phyloP scores from a whole-genome alignment of 1,140 invertebrate genomes.

The Listronotus bonariensis region DNA sequence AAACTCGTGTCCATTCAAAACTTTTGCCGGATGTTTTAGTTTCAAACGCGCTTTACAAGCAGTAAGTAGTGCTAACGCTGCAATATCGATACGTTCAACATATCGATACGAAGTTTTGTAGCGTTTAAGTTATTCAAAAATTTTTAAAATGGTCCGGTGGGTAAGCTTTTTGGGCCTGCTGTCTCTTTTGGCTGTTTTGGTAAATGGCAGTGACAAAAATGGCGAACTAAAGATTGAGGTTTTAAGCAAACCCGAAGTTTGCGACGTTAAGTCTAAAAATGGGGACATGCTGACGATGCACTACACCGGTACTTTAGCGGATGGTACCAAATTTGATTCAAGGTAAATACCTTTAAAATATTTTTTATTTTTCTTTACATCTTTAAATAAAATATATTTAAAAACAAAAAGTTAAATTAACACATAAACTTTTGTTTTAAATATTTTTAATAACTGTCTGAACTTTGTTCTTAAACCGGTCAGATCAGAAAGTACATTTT shows the following conservation, averaged over 20 bases:
- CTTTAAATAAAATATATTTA: no score
- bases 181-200: conserved; percentile 25
- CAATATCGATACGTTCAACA: conserved; percentile 10
- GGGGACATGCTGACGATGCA: conserved; percentile 93
- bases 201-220: conserved; percentile 12
- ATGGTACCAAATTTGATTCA: conserved; percentile 92
- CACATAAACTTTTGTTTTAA: no score
- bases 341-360: conserved; percentile 65
- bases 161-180: conserved; percentile 48
- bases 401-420: no score
- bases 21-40: conserved; percentile 36
- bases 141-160: conserved; percentile 53
- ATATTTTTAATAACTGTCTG: no score
- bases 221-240: conserved; percentile 81
- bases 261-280: conserved; percentile 79
- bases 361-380: no score
- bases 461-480: no score
- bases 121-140: not conserved
- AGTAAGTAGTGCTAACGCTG: not conserved
- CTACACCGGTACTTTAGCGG: conserved; percentile 84
- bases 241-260: conserved; percentile 76
- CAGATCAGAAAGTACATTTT: no score
- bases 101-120: not conserved
- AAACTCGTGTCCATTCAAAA: conserved; percentile 29
- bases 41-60: conserved; percentile 30